These are phyloP conservation scores for Agapornis roseicollis DNA, from an alignment of 2,113 vertebrate species.

Conservation along the genomic window DNA sequence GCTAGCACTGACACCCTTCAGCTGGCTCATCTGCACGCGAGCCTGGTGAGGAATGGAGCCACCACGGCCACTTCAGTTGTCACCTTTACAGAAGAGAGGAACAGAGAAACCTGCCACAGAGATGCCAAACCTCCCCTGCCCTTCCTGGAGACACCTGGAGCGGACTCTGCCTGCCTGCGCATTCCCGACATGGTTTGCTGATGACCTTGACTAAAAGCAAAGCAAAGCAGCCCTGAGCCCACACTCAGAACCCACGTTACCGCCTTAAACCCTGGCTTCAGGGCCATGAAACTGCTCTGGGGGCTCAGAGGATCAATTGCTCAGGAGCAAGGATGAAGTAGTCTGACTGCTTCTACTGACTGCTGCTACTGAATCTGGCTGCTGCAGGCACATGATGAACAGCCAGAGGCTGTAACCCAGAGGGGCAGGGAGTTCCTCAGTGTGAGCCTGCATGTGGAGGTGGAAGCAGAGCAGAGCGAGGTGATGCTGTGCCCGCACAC, in stretches of 20 bases:
- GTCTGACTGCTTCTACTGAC: background rate
- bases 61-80: background rate
- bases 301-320: background rate
- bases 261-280: background rate
- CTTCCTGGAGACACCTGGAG: constrained; percentile 33
- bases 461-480: background rate
- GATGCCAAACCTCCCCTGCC: constrained; percentile 59
- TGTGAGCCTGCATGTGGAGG: background rate
- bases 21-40: background rate
- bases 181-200: constrained; percentile 1
- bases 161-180: constrained; percentile 1
- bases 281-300: background rate
- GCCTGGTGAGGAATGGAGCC: background rate
- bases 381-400: background rate
- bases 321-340: background rate
- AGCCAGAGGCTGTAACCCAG: background rate
- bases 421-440: background rate
- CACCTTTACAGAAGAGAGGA: background rate
- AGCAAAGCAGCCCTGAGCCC: background rate
- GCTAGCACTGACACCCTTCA: background rate
- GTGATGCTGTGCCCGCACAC: background rate
- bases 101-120: constrained; percentile 39
- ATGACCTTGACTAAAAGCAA: constrained; percentile 24
- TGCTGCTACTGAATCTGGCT: background rate
- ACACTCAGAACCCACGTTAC: background rate